phyloP scores from a whole-genome alignment of 2,113 vertebrate genomes.

The Phycodurus eques region DNA sequence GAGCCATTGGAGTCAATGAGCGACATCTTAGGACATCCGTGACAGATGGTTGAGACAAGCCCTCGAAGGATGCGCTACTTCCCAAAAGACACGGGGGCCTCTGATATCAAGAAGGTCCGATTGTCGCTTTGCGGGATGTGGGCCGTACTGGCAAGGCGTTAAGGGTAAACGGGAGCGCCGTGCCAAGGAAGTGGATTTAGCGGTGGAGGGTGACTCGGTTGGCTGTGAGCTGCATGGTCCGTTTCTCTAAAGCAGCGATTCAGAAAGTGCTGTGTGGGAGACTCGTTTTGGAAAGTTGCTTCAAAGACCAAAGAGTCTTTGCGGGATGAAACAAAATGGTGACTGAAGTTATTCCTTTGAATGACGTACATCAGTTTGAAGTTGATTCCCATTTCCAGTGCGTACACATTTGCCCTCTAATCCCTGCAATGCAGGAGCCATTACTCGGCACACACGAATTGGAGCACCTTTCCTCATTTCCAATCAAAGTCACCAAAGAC shows the following conservation, averaged over 20 bases:
- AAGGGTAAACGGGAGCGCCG: conserved; percentile 50
- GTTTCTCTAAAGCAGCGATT: conserved; percentile 13
- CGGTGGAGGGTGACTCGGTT: conserved; percentile 52
- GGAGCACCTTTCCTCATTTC: too few relatives aligned
- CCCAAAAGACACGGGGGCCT: conserved; percentile 44
- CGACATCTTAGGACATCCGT: conserved; percentile 52
- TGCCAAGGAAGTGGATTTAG: conserved; percentile 67
- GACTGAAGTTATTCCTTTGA: conserved; percentile 62
- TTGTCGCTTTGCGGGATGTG: conserved; percentile 40
- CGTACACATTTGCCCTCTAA: conserved; percentile 62
- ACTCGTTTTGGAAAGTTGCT: conserved; percentile 40
- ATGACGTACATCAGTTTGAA: conserved; percentile 62
- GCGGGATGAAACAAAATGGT: conserved; percentile 65
- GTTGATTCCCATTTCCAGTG: conserved; percentile 68
- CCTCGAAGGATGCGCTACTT: conserved; percentile 51
- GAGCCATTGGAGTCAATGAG: conserved; percentile 36
- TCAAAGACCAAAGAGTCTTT: conserved; percentile 39
- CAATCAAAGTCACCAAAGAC: too few relatives aligned
- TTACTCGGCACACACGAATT: not conserved
- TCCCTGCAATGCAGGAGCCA: conserved; percentile 20
- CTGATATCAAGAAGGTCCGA: conserved; percentile 8
- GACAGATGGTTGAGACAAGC: conserved; percentile 69
- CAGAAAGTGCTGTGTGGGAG: not conserved
- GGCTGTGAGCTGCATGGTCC: conserved; percentile 35
- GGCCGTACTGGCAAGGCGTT: conserved; percentile 54